Conservation (phyloP, 2,888 invertebrate species). For the Papilio elwesi region DNA sequence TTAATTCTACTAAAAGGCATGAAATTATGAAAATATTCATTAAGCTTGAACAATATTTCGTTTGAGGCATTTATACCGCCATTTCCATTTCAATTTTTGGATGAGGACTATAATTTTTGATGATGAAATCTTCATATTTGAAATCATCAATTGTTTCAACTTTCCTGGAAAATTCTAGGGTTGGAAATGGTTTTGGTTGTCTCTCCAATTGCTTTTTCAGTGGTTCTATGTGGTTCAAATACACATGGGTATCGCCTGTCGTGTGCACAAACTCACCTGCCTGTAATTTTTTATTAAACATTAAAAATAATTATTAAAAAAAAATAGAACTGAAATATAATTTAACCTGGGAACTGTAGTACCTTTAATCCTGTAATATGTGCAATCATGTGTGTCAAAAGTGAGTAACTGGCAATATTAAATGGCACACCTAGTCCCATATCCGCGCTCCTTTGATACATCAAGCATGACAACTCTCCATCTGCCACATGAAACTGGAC, state of each 20-base stretch:
- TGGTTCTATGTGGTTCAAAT: constrained; percentile 94
- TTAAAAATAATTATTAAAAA: neutral
- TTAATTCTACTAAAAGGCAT: neutral
- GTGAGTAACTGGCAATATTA: constrained; percentile 98
- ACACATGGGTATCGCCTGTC: constrained; percentile 97
- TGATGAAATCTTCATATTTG: constrained; percentile 91
- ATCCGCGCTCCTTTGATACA: constrained; percentile 98
- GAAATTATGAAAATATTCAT: neutral
- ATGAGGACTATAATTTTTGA: constrained; percentile 93
- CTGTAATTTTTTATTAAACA: constrained; percentile 68
- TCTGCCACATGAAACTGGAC: constrained; percentile 96
- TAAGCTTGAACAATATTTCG: neutral
- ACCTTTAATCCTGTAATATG: constrained; percentile 95
- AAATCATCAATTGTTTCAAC: constrained; percentile 94
- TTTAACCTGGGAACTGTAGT: constrained; percentile 54
- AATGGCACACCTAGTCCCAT: constrained; percentile 99
- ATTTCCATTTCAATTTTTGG: constrained; percentile 96
- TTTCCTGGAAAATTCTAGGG: constrained; percentile 88
- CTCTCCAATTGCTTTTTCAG: constrained; percentile 91
- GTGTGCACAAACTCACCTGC: constrained; percentile 97
- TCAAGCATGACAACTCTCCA: constrained; percentile 93
- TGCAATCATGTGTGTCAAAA: constrained; percentile 97
- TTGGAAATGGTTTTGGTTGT: constrained; percentile 92
- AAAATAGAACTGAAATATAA: constrained; percentile 21
- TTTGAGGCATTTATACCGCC: constrained; percentile 84